Percentiles rank a stretch among this genome's conserved stretches.
Evolutionary conservation across 2,888 invertebrate species (phyloP).

Genomic region (Lycophotia porphyrea): DNA sequence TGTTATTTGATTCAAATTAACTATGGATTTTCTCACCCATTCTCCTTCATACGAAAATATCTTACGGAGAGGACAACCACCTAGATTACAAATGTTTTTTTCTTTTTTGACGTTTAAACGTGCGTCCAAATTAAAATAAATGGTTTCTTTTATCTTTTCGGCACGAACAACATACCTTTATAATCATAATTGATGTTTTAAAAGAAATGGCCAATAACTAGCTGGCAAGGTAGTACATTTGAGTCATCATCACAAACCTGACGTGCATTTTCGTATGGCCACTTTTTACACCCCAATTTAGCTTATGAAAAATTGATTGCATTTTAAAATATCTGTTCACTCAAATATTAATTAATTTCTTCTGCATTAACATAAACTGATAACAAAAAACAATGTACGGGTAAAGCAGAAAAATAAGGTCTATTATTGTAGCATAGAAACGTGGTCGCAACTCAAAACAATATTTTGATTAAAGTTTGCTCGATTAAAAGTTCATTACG

Average conservation of each 20-base stretch:
- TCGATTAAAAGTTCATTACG: conserved; percentile 47
- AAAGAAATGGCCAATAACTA: not conserved
- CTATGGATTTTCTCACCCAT: not conserved
- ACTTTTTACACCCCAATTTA: not conserved
- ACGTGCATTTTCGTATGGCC: not conserved
- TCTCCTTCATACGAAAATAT: not conserved
- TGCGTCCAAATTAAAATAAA: not conserved
- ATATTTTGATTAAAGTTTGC: conserved; percentile 30
- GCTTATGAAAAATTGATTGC: not conserved
- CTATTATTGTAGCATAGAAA: not conserved
- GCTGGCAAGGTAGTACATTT: not conserved
- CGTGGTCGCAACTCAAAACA: not conserved
- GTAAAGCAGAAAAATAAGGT: not conserved
- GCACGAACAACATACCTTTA: not conserved
- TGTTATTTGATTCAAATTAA: not conserved
- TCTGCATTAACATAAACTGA: not conserved
- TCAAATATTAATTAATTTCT: not conserved
- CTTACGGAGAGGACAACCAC: not conserved
- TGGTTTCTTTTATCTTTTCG: not conserved
- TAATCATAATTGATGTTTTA: not conserved
- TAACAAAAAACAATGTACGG: not conserved
- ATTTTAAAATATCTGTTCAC: not conserved
- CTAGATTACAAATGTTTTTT: not conserved
- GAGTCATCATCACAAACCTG: too few species aligned
- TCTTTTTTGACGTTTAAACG: not conserved